Conservation (phyloP, 2,888 invertebrate genomes). For the Dione juno region DNA sequence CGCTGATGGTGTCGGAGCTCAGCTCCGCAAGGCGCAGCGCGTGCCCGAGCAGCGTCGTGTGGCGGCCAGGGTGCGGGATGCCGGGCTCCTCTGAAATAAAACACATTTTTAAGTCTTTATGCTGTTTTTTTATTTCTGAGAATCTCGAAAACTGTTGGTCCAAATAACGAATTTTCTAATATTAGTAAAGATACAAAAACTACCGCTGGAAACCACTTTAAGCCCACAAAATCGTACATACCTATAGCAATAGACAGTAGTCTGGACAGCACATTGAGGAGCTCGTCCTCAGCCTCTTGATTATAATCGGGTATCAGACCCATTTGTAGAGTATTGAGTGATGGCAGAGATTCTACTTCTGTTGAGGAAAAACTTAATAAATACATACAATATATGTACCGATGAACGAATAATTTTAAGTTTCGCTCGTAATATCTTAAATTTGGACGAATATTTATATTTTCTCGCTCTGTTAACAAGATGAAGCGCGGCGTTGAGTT, state of each 20-base stretch:
- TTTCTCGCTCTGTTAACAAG: no score
- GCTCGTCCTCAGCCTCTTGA: slow-evolving; percentile 91
- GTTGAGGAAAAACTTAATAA: slow-evolving; percentile 42
- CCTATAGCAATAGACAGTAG: slow-evolving; percentile 93
- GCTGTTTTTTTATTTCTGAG: no score
- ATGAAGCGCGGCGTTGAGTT: no score
- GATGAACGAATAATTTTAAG: not conserved
- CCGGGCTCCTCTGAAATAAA: slow-evolving; percentile 91
- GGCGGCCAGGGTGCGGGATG: slow-evolving; percentile 93
- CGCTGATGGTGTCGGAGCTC: slow-evolving; percentile 95
- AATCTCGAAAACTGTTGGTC: no score
- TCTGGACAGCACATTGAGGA: slow-evolving; percentile 94
- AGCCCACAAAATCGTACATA: slow-evolving; percentile 52
- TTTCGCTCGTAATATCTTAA: no score
- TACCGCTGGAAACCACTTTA: no score
- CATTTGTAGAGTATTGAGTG: slow-evolving; percentile 92
- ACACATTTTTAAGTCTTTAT: not conserved
- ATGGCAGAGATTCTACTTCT: slow-evolving; percentile 94
- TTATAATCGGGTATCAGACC: slow-evolving; percentile 92
- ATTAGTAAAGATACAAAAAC: no score
- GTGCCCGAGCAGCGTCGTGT: slow-evolving; percentile 95
- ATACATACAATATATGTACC: no score
- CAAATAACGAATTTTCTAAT: no score
- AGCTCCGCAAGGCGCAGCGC: slow-evolving; percentile 96
- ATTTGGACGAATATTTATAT: no score